Evolutionary conservation across 2,888 invertebrate genomes (phyloP).

Genomic region (Galerucella calmariensis): DNA sequence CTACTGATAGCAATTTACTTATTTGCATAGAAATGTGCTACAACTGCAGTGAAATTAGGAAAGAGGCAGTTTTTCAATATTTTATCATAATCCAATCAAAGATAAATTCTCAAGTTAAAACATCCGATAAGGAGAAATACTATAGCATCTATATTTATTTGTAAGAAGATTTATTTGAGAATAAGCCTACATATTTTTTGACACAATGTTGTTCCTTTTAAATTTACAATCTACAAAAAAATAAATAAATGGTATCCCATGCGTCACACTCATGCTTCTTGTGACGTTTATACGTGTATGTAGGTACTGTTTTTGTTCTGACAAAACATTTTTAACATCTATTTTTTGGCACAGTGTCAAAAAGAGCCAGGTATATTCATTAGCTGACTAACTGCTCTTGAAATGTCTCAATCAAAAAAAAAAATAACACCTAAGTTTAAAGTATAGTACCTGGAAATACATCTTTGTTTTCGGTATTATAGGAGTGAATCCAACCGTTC

Average conservation of each 20-base stretch:
- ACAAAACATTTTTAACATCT: conserved; percentile 16
- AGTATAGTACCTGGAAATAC: conserved; percentile 75
- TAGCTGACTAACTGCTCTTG: conserved; percentile 15
- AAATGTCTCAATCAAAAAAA: conserved; percentile 8
- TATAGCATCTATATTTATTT: not conserved
- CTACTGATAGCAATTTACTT: not conserved
- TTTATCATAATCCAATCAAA: too few species aligned
- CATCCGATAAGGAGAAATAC: not conserved
- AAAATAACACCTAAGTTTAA: conserved; percentile 17
- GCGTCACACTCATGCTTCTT: not conserved
- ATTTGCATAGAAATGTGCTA: not conserved
- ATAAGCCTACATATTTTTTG: not conserved
- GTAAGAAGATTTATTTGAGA: not conserved
- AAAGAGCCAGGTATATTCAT: not conserved
- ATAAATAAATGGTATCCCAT: not conserved
- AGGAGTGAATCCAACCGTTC: conserved; percentile 79
- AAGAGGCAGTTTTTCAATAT: too few species aligned
- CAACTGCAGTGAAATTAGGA: not conserved
- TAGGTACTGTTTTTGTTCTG: not conserved
- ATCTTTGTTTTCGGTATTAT: conserved; percentile 77
- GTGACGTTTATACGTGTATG: conserved; percentile 6
- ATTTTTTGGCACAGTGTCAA: conserved; percentile 29
- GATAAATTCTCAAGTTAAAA: not conserved
- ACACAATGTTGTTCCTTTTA: not conserved
- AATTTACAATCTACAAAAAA: not conserved